A percentile compares a stretch with the other conserved stretches of the same genome.
phyloP scores from a whole-genome alignment of 2,797 vertebrate genomes.

The Melanotaenia pygmaea region DNA sequence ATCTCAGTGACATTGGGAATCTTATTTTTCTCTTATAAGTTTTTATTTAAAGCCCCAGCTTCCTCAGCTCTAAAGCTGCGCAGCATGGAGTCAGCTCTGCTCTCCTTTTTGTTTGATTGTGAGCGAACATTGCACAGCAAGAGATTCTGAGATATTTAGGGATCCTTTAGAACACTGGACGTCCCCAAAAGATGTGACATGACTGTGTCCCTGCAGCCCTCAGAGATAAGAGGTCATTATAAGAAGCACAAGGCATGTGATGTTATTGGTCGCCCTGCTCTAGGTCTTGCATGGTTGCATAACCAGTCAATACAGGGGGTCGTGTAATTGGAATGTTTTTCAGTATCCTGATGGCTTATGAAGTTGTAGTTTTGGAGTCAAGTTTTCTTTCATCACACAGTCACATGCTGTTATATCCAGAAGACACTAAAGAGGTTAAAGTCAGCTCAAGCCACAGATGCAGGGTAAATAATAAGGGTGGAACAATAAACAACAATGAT shows the following conservation, averaged over 20 bases:
- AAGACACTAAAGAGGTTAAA: too few relatives aligned
- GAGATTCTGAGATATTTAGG: conserved; percentile 42
- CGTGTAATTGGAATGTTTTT: neutral
- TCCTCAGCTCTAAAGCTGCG: conserved; percentile 3
- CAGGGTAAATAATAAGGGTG: too few relatives aligned
- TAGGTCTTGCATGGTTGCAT: neutral
- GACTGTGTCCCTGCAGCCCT: conserved; percentile 22
- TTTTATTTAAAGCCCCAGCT: conserved; percentile 19
- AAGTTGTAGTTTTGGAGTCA: neutral
- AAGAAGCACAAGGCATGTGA: neutral
- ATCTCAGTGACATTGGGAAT: neutral
- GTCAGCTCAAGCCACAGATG: too few relatives aligned
- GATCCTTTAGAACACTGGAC: neutral
- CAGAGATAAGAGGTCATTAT: conserved; percentile 28
- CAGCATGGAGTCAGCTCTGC: conserved; percentile 18
- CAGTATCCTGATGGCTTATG: neutral
- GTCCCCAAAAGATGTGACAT: conserved; percentile 10
- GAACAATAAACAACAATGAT: too few relatives aligned
- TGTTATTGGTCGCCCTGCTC: conserved; percentile 2
- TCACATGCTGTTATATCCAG: too few relatives aligned
- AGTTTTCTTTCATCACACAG: too few relatives aligned
- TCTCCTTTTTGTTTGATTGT: conserved; percentile 13
- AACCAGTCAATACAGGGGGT: conserved; percentile 6
- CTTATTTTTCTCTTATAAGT: neutral
- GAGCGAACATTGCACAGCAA: conserved; percentile 20